Evolutionary conservation across 2,113 vertebrate species (phyloP), one percentile per base, ranked within the genome.

Genomic region (Platysternon megacephalum): DNA sequence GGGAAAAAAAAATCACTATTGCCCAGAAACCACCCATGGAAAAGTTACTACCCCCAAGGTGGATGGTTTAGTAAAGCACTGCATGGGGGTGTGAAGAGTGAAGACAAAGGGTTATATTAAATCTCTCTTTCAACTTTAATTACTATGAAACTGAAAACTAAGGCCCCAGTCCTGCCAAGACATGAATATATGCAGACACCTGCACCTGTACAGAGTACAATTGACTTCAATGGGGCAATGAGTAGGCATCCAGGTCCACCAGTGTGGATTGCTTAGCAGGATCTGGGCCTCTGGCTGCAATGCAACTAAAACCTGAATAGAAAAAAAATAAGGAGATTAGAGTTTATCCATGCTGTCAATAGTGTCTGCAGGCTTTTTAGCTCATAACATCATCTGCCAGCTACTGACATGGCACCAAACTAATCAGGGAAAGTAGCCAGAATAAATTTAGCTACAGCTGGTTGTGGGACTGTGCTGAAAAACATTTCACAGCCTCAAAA

Each of bases 401-500:
- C 55, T 61, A 39, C 74, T 89, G 72, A 91, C 29, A 4, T 55
- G 51, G 29, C 32, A 93, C 52, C n/a, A 93, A 92, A 55, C 6
- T 24, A 88, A 52, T 85, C 91, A 94, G 85, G 51, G 13, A 68
- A 89, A 89, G 42, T 61, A 35, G 48, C 3, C 12, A 29, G 72
- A 76, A 21, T 51, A 93, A 95, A 80, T 84, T 79, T 48, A 88
- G 1, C 61, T 87, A 58, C 26, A 0, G 0, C 14, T 56, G 44
- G 52, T 85, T 86, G 6, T 82, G 81, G 87, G 90, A 89, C 4
- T 78, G 19, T 88, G 32, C 24, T 3, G 4, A 84, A 94, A 91
- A 72, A 29, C 53, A 86, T 79, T 89, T 51, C 42, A 84, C 9
- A 24, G 46, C n/a, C 32, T 76, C 89, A 82, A 94, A 93, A 24